Percentiles rank a stretch among this genome's conserved stretches.
Evolutionary conservation across 2,888 invertebrate genomes (phyloP).

Genomic region (Osmoderma eremita): DNA sequence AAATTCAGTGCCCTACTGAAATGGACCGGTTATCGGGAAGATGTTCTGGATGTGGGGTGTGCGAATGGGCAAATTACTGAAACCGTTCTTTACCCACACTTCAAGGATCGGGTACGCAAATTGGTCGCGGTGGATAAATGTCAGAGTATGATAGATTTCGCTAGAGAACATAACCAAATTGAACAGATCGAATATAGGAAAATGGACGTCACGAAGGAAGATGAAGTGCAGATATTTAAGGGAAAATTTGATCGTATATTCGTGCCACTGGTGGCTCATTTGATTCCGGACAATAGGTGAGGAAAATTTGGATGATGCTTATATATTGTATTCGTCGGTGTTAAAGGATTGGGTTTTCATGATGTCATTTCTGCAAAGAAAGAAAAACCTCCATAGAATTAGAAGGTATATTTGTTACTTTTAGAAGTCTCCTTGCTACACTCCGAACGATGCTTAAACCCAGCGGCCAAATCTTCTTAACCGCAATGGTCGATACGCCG

Average conservation of each 20-base stretch:
- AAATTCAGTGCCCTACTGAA: background rate
- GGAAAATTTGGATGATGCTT: background rate
- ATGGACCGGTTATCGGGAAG: background rate
- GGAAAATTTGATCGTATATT: constrained; percentile 8
- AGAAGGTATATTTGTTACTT: background rate
- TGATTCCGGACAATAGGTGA: constrained; percentile 22
- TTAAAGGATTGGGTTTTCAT: background rate
- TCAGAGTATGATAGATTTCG: background rate
- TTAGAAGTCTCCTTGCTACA: background rate
- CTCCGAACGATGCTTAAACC: constrained; percentile 13
- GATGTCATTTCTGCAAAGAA: background rate
- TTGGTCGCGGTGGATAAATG: background rate
- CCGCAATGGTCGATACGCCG: background rate
- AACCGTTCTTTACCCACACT: background rate
- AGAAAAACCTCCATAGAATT: background rate
- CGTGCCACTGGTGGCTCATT: constrained; percentile 5
- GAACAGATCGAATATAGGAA: background rate
- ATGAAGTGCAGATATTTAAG: background rate
- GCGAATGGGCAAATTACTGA: constrained; percentile 5
- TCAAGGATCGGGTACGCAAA: background rate
- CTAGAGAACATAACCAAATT: background rate
- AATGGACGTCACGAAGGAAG: background rate
- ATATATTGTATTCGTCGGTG: too few relatives aligned
- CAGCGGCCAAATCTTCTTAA: constrained; percentile 6
- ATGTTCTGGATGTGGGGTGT: constrained; percentile 14